Evolutionary conservation across 2,797 vertebrate species (phyloP).

Genomic region (Erpetoichthys calabaricus): DNA sequence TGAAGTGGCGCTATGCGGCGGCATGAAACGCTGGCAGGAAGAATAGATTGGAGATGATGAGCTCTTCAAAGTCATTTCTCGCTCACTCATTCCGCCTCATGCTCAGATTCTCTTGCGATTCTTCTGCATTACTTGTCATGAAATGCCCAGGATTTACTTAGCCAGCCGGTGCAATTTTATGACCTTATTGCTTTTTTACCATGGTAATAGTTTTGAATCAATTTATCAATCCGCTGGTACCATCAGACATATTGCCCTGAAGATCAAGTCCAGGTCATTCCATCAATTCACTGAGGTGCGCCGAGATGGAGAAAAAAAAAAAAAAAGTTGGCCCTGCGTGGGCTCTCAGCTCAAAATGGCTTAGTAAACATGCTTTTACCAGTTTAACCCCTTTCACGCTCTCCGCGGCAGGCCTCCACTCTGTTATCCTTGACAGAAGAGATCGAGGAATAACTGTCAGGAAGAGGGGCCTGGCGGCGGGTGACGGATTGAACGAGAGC

Average conservation of each 20-base stretch:
- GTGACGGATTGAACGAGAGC: too few relatives aligned
- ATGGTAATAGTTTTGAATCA: slow-evolving; percentile 99
- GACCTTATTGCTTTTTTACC: slow-evolving; percentile 99
- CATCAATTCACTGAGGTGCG: slow-evolving; percentile 88
- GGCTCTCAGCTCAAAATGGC: slow-evolving; percentile 71
- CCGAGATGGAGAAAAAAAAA: slow-evolving; percentile 59
- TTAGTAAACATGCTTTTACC: slow-evolving; percentile 74
- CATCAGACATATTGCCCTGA: slow-evolving; percentile 94
- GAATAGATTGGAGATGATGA: slow-evolving; percentile 99
- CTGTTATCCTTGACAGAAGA: slow-evolving; percentile 17
- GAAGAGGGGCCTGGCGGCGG: neutral
- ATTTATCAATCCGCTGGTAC: slow-evolving; percentile 97
- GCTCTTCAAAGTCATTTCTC: slow-evolving; percentile 99
- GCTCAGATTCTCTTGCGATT: slow-evolving; percentile 65
- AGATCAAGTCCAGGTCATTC: slow-evolving; percentile 99
- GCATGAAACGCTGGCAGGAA: slow-evolving; percentile 92
- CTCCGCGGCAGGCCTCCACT: slow-evolving; percentile 13
- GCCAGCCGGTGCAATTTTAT: slow-evolving; percentile 98
- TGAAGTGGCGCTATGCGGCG: slow-evolving; percentile 98
- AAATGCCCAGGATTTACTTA: slow-evolving; percentile 96
- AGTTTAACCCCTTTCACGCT: slow-evolving; percentile 66
- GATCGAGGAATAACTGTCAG: neutral
- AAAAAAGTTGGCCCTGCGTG: slow-evolving; percentile 30
- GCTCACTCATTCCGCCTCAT: slow-evolving; percentile 96
- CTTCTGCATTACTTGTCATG: slow-evolving; percentile 64